Percentiles rank a stretch among this genome's conserved stretches.
Evolutionary conservation across 2,888 invertebrate species (phyloP).

Genomic region (Callosobruchus maculatus): DNA sequence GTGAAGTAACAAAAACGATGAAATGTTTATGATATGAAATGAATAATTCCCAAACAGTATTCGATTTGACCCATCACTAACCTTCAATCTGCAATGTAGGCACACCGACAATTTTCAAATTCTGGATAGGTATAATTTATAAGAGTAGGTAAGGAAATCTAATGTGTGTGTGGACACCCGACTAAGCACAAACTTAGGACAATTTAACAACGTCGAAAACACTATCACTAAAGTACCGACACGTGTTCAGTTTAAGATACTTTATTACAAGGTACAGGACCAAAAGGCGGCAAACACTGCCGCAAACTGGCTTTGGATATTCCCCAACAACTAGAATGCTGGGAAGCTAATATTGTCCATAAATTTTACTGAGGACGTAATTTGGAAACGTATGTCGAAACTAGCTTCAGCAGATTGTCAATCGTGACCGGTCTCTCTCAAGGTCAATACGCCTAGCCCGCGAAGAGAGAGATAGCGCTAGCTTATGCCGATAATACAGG

Average conservation of each 20-base stretch:
- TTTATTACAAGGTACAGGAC: not conserved
- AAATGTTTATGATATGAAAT: too few relatives aligned
- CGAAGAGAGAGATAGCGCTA: not conserved
- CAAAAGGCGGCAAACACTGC: not conserved
- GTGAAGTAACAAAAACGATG: too few relatives aligned
- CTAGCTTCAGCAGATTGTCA: not conserved
- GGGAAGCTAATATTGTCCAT: not conserved
- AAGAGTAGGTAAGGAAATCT: too few relatives aligned
- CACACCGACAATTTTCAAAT: not conserved
- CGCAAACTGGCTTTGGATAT: not conserved
- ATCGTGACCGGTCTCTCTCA: not conserved
- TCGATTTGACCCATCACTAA: slow-evolving; percentile 1
- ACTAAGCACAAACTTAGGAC: too few relatives aligned
- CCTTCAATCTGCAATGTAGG: not conserved
- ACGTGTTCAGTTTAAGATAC: not conserved
- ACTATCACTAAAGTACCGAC: not conserved
- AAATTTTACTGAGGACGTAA: not conserved
- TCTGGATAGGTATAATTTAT: too few relatives aligned
- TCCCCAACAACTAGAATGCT: not conserved
- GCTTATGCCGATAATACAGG: not conserved
- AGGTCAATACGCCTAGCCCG: not conserved
- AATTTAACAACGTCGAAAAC: not conserved
- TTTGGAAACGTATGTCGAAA: not conserved
- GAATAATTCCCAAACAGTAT: too few relatives aligned
- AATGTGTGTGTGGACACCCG: too few relatives aligned